Percentiles rank a stretch among this genome's conserved stretches.
These are phyloP conservation scores for Branchinecta lynchi DNA, from an alignment of 1,140 invertebrate genomes.

Conservation along the genomic window DNA sequence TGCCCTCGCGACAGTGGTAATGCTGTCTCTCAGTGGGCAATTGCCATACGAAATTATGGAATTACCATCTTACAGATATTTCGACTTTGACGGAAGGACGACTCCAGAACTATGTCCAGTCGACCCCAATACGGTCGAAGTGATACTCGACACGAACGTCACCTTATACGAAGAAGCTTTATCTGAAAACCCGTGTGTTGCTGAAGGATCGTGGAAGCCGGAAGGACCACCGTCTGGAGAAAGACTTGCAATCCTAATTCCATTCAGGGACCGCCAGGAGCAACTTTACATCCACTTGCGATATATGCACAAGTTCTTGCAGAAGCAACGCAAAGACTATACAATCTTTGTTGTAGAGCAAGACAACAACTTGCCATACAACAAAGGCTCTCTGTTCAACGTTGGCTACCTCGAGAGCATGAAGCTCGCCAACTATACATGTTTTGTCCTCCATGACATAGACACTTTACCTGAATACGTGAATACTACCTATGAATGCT, in stretches of 20 bases:
- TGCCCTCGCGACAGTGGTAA: too few relatives aligned
- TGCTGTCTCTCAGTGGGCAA: too few relatives aligned
- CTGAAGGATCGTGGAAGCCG: slow-evolving; percentile 16
- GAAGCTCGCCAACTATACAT: slow-evolving; percentile 29
- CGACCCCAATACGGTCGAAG: too few relatives aligned
- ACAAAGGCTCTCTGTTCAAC: slow-evolving; percentile 33
- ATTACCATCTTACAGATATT: too few relatives aligned
- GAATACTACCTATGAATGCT: slow-evolving; percentile 22
- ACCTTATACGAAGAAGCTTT: too few relatives aligned
- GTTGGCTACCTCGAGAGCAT: slow-evolving; percentile 32
- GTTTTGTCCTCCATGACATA: slow-evolving; percentile 41
- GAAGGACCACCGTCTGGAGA: slow-evolving; percentile 23
- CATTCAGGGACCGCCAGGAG: slow-evolving; percentile 37
- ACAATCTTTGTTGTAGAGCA: slow-evolving; percentile 42
- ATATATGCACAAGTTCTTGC: slow-evolving; percentile 40
- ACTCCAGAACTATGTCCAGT: too few relatives aligned
- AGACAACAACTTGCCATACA: slow-evolving; percentile 23
- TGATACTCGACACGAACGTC: too few relatives aligned
- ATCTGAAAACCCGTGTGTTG: too few relatives aligned
- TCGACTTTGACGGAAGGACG: too few relatives aligned
- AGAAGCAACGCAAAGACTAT: slow-evolving; percentile 40
- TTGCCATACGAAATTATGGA: too few relatives aligned
- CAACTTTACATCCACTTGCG: slow-evolving; percentile 36
- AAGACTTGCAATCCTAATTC: slow-evolving; percentile 36
- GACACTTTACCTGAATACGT: slow-evolving; percentile 39